Percentiles rank a stretch among this genome's conserved stretches.
These are phyloP conservation scores for Drosophila obscura DNA, from an alignment of 1,140 invertebrate genomes.

Conservation along the genomic window DNA sequence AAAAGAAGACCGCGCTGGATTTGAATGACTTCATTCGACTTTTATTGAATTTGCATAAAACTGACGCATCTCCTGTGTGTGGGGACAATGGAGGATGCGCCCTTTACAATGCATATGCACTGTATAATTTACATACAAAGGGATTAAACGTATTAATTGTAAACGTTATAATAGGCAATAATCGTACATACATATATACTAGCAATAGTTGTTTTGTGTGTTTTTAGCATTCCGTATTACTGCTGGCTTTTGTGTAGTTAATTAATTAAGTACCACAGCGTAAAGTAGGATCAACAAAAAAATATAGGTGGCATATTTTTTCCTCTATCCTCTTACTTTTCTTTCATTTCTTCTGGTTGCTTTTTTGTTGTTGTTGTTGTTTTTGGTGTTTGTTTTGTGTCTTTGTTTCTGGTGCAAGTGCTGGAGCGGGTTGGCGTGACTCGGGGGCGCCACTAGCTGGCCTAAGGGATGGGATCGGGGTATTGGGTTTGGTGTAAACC, in stretches of 20 bases:
- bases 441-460: conserved; percentile 10
- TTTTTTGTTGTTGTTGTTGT: conserved; percentile 21
- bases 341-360: conserved; percentile 17
- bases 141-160: conserved; percentile 74
- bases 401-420: conserved; percentile 44
- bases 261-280: conserved; percentile 78
- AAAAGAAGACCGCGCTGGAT: background rate
- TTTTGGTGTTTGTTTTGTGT: conserved; percentile 52
- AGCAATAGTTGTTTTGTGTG: conserved; percentile 65
- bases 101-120: conserved; percentile 63
- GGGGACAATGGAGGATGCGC: conserved; percentile 31
- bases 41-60: conserved; percentile 78
- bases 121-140: conserved; percentile 74
- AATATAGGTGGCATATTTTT: conserved; percentile 56
- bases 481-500: too few species aligned
- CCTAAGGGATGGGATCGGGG: conserved; percentile 3
- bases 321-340: conserved; percentile 15
- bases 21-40: conserved; percentile 54
- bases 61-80: conserved; percentile 41
- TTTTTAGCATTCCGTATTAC: conserved; percentile 51
- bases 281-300: conserved; percentile 66
- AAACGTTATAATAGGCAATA: conserved; percentile 74
- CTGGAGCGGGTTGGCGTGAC: too few species aligned
- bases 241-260: conserved; percentile 58
- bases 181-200: conserved; percentile 56